Percentiles rank a stretch among this genome's conserved stretches.
These are phyloP conservation scores for Leucophenga maculata DNA, from an alignment of 2,888 invertebrate species.

Conservation along the genomic window DNA sequence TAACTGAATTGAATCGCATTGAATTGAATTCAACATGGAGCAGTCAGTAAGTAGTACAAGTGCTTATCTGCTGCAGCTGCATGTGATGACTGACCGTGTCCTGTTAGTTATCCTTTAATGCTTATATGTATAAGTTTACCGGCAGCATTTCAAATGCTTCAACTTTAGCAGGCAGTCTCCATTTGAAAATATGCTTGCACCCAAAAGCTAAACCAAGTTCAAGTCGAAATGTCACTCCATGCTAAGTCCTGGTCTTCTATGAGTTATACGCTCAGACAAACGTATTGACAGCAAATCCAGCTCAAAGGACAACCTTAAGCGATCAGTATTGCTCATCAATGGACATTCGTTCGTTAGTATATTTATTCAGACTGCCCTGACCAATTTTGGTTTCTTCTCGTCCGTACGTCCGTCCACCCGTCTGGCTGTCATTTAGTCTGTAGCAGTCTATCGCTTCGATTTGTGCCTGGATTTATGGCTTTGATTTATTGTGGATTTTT, in stretches of 20 bases:
- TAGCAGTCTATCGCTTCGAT: neutral
- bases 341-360: too few species aligned
- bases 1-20: neutral
- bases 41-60: neutral
- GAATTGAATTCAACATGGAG: neutral
- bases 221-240: too few species aligned
- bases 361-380: too few species aligned
- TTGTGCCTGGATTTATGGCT: conserved; percentile 30
- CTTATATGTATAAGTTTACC: neutral
- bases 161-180: neutral
- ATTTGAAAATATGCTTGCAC: neutral
- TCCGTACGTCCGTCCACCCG: neutral
- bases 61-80: too few species aligned
- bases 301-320: neutral
- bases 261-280: neutral
- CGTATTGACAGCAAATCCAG: neutral
- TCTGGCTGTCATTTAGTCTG: neutral
- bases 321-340: neutral
- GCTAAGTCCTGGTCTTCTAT: neutral
- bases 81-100: neutral
- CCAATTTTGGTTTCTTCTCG: too few species aligned
- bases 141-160: neutral
- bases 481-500: conserved; percentile 56
- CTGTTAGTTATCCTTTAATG: neutral
- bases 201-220: too few species aligned